Base-by-base conservation (phyloP, 2,888 invertebrate genomes). In the Erannis defoliaria region DNA sequence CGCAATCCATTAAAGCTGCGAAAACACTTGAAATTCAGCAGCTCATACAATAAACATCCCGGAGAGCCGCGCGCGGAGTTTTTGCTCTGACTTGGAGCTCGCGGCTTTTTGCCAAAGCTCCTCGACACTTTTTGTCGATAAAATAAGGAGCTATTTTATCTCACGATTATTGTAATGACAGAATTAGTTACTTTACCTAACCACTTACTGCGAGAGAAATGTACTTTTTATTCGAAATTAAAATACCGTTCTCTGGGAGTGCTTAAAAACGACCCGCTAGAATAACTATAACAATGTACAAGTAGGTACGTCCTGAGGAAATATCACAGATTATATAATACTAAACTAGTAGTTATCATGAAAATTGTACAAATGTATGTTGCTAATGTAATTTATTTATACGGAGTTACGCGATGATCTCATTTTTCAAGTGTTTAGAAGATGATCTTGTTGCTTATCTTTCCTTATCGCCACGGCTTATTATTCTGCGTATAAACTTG, bases 31-130 rank as follows among this genome's bases (percentile, higher is more conserved):
- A 89, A 88, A 90, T 89, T 89, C 89, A 88, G 88, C 81, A 70
- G 77, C 93, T 92, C 92, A 92, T 92, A 88, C 90, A 92, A 92
- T 92, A 92, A 87, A 90, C 92, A 92, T 92, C 78, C 73, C 69
- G 73, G 26, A 53, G 76, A 74, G 77, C 69, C 73, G 74, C 74
- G 73, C 68, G 73, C 73, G 70, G 62, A 69, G 81, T 88, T 88
- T 87, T 88, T 87, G 83, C 78, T 65, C 71, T 67, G 31, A 31
- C 19, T 46, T 19, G 46, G 31, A 46, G 31, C 70, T 72, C 73
- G 76, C 75, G 74, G 80, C 84, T 88, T 86, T 88, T 86, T 85
- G 74, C 69, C 65, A 71, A 74, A 68, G 68, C 71, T 76, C 73
- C 72, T 76, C 76, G 68, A 66, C 70, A 68, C 77, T 81, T 86